Evolutionary conservation across 2,113 vertebrate species (phyloP).

Genomic region (Callopanchax toddi): DNA sequence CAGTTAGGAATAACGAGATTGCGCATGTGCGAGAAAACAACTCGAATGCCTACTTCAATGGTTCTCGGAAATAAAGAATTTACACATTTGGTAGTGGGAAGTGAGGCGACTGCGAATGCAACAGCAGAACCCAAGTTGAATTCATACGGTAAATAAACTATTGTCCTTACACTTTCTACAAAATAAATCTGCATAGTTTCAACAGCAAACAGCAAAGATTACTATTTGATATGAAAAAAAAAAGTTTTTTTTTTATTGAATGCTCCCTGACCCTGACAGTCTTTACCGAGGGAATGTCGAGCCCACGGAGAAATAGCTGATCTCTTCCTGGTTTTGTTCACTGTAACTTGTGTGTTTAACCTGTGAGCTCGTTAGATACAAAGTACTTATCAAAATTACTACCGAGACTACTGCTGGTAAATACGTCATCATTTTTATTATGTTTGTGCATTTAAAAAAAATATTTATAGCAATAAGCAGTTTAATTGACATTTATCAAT

Average conservation of each 20-base stretch:
- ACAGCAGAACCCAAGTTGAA: neutral
- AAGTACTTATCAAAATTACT: neutral
- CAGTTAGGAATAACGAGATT: constrained; percentile 4
- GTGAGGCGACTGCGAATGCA: neutral
- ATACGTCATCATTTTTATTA: too few species aligned
- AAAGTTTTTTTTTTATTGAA: too few species aligned
- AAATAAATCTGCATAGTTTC: neutral
- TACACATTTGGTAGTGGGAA: neutral
- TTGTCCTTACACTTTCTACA: neutral
- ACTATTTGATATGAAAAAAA: too few species aligned
- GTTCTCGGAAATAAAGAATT: neutral
- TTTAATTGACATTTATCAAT: too few species aligned
- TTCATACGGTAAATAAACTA: fast-evolving
- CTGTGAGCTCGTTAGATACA: neutral
- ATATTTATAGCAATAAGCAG: too few species aligned
- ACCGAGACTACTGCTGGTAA: too few species aligned
- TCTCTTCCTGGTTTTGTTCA: too few species aligned
- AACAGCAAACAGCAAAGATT: too few species aligned
- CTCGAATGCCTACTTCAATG: neutral
- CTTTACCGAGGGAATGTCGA: neutral
- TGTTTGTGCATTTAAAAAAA: too few species aligned
- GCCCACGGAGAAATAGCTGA: neutral
- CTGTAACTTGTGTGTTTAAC: neutral
- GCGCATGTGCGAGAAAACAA: constrained; percentile 49
- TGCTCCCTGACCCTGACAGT: neutral